Conservation (phyloP, 2,888 invertebrate species). For the Drosophila yooni region DNA sequence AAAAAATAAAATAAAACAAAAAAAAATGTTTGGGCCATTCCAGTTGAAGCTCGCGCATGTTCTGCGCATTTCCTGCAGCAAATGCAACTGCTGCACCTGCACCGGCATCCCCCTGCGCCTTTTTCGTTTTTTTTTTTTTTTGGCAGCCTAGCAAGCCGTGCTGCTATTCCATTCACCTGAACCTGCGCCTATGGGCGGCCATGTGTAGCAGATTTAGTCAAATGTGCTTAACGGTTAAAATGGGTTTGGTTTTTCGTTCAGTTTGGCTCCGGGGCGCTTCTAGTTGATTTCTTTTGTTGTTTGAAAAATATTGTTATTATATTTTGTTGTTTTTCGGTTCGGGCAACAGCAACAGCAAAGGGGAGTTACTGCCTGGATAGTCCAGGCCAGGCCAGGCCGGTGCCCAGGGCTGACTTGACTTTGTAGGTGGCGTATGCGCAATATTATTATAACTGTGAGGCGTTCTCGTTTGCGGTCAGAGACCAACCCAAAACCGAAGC, state of each 20-base stretch:
- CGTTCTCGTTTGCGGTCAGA: constrained; percentile 75
- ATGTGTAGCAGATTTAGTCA: constrained; percentile 80
- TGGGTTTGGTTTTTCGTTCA: constrained; percentile 75
- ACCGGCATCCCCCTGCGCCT: constrained; percentile 1
- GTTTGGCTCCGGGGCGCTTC: constrained; percentile 71
- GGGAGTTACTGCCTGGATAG: constrained; percentile 59
- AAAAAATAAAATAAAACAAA: constrained; percentile 36
- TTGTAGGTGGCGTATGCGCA: constrained; percentile 80
- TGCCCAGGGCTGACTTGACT: constrained; percentile 56
- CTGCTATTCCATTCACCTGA: constrained; percentile 54
- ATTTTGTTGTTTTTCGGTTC: constrained; percentile 35
- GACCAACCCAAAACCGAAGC: constrained; percentile 70
- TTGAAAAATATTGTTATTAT: constrained; percentile 80
- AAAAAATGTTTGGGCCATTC: constrained; percentile 53
- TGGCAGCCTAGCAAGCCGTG: constrained; percentile 11
- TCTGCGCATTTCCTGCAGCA: constrained; percentile 72
- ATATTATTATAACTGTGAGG: constrained; percentile 78
- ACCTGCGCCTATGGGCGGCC: constrained; percentile 53
- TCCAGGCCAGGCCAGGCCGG: constrained; percentile 35
- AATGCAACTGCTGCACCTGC: constrained; percentile 46
- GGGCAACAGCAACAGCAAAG: constrained; percentile 55
- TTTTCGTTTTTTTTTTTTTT: too few relatives aligned
- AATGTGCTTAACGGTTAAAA: constrained; percentile 81
- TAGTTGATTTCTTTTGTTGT: constrained; percentile 81
- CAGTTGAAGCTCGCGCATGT: constrained; percentile 68